Evolutionary conservation across 1,140 invertebrate genomes (phyloP), one percentile per base, ranked within the genome.

Genomic region (Drosophila virilis): DNA sequence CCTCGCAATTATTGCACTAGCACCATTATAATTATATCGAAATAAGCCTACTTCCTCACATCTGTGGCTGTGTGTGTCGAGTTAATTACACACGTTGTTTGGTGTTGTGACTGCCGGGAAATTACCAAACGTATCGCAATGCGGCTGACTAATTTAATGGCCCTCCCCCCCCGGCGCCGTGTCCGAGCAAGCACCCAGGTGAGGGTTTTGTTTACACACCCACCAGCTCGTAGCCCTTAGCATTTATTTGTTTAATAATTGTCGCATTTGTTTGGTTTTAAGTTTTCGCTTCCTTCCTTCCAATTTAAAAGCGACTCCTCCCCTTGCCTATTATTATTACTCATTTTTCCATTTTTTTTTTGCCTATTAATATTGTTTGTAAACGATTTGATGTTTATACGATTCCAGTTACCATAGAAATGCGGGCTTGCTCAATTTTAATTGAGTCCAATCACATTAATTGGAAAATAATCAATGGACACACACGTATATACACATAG

Each of bases 101-200:
- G 17, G 22, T 70, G 33, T 70, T 64, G 42, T 55, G 51, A 64
- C 50, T 38, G 52, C 61, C 61, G 62, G 69, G 69, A 72, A 72
- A 72, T 72, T 66, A 72, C 69, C 69, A 42, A 58, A 66, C 62
- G 54, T 37, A 72, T 66, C 62, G 69, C 62, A 72, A 59, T 72
- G 69, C 54, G 69, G 62, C 62, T 72, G 69, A 72, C 69, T 72
- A 66, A 72, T 58, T 51, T 15, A 50, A 40, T 28, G 8, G 1
- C 22, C n/a, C 28, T 12, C 5, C 22, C 22, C 22, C 5, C 4
- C 22, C 22, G 22, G 22, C 22, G 22, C 22, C 22, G 22, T 4
- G 4, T 28, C 22, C 22, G 22, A 28, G 0, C 22, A 17, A 2
- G n/a, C 60, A 61, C 13, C 35, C n/a, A n/a, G 17, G 43, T 57